Conservation (phyloP, 2,888 invertebrate species). For the Aleiodes leptofemur region DNA sequence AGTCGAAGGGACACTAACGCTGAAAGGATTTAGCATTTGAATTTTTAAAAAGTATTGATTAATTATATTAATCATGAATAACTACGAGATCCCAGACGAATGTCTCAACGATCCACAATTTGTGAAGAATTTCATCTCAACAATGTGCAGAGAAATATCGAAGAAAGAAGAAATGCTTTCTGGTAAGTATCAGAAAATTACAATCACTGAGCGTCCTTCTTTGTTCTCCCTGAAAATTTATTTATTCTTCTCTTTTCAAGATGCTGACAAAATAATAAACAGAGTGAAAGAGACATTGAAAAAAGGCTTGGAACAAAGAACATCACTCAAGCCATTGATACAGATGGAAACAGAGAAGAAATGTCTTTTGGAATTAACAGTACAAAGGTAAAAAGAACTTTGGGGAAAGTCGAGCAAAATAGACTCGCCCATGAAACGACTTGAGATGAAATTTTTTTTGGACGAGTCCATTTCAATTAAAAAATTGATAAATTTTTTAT, state of each 20-base stretch:
- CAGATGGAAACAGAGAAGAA: conserved; percentile 3
- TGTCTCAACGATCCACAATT: conserved; percentile 42
- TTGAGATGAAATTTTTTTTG: background rate
- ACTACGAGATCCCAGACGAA: conserved; percentile 20
- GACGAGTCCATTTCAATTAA: no score
- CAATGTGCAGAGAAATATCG: conserved; percentile 20
- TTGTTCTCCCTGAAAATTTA: background rate
- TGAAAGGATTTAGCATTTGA: background rate
- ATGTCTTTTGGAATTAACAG: conserved; percentile 10
- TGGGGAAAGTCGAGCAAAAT: no score
- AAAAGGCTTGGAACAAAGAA: background rate
- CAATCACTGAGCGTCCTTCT: background rate
- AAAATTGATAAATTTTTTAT: no score
- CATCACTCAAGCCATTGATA: conserved; percentile 1
- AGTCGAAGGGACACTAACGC: no score
- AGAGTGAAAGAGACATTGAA: background rate
- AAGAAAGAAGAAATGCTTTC: conserved; percentile 9
- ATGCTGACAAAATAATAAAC: background rate
- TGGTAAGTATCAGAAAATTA: conserved; percentile 8
- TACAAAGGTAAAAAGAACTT: conserved; percentile 6
- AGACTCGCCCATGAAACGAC: no score
- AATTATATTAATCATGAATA: conserved; percentile 16
- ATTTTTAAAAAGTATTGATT: background rate
- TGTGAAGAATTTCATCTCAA: conserved; percentile 5
- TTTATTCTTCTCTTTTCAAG: background rate